Percentiles rank a stretch among this genome's conserved stretches.
phyloP scores from a whole-genome alignment of 2,888 invertebrate genomes.

The Busseola fusca region DNA sequence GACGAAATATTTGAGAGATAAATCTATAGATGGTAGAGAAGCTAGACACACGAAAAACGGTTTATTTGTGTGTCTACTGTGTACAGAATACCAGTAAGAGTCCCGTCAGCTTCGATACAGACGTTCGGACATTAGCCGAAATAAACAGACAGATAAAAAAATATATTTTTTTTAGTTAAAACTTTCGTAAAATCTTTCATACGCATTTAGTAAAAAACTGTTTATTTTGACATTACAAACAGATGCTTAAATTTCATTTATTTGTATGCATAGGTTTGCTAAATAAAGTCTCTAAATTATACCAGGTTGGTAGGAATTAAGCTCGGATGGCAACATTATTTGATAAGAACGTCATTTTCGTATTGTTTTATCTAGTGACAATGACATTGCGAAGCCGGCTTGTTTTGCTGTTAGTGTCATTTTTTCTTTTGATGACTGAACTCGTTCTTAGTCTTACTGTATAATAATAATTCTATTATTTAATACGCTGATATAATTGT shows the following conservation, averaged over 20 bases:
- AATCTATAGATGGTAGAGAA: too few relatives aligned
- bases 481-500: not conserved
- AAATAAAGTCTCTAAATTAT: not conserved
- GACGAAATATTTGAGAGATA: too few relatives aligned
- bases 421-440: fast-evolving
- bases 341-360: constrained; percentile 2
- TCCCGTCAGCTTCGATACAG: too few relatives aligned
- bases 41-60: too few relatives aligned
- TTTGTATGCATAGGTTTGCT: not conserved
- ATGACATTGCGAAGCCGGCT: constrained; percentile 10
- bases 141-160: too few relatives aligned
- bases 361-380: constrained; percentile 1
- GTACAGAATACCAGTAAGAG: too few relatives aligned
- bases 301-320: not conserved
- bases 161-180: too few relatives aligned
- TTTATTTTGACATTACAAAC: not conserved
- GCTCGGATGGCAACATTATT: constrained; percentile 11
- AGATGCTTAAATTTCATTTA: not conserved
- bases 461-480: not conserved
- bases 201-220: too few relatives aligned
- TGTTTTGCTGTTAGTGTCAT: constrained; percentile 41
- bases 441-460: fast-evolving
- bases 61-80: too few relatives aligned
- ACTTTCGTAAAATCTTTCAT: too few relatives aligned
- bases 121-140: too few relatives aligned